Base-by-base conservation (phyloP, 2,888 invertebrate species). In the Leptopilina myrica region DNA sequence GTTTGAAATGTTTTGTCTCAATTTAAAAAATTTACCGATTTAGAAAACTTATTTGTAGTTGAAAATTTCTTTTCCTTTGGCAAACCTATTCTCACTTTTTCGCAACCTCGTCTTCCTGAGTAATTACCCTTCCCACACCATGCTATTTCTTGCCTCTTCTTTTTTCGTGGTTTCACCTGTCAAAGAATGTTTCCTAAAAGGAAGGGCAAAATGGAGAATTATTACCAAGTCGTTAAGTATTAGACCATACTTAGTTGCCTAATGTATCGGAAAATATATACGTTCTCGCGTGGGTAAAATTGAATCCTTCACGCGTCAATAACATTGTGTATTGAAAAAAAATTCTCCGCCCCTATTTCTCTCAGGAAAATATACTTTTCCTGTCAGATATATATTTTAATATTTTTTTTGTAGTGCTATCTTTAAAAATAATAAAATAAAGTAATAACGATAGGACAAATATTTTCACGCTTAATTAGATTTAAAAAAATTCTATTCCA, bases 231-330 rank as follows among this genome's bases (percentile, higher is more conserved):
- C 26, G 7, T 73, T 8, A 73, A 73, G 14, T 53, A 26, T 26
- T 49, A 7, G 53, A 53, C 53, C n/a, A 73, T 26, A 73, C 56
- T 33, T 73, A 53, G n/a, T 33, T n/a, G 73, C 53, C 73, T 73
- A 56, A 73, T 73, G 73, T 73, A 33, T 53, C 53, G 73, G 56
- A 56, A 73, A 73, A 73, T 43, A 43, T 43, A 43, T 56, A 73
- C 49, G 69, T 69, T 53, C 53, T 26, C 49, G 12, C 56, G n/a
- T 12, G 15, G 69, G 2, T 15, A 73, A 73, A 6, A 53, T 73
- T 33, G 6, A 73, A 73, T 26, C 53, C 26, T 56, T 73, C 8
- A 33, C 33, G 33, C 73, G 14, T 73, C 73, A 56, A 56, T 33
- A 33, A n/a, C 49, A 49, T 73, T 5, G n/a, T 14, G 15, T 14